Evolutionary conservation across 2,888 invertebrate genomes (phyloP), one percentile per base, ranked within the genome.

Genomic region (Lycaena phlaeas): DNA sequence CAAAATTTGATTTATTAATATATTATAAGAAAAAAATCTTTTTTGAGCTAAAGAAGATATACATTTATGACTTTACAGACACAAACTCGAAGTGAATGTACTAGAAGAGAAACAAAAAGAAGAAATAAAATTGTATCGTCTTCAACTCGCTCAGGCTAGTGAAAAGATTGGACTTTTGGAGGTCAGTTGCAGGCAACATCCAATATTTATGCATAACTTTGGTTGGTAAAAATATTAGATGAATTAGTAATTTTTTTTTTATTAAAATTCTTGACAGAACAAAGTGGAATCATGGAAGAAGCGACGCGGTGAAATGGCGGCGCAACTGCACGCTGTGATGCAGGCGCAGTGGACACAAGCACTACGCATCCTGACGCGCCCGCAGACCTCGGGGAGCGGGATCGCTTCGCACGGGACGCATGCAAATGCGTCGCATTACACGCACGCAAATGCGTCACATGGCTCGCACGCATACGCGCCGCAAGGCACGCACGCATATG

Each of bases 261-360:
- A n/a, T n/a, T n/a, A n/a, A n/a, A n/a, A 36, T 3, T 6, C 17
- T 2, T 9, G 2, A 0, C 54, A 85, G 84, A 71, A 60, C 36
- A 84, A 85, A 42, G 40, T 87, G 49, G 73, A 76, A 22, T 61
- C 69, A 22, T 73, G 72, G 57, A 67, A 76, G 0, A 71, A 73
- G 1, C 74, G 81, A 2, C 89, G 91, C 58, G 87, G 88, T 0
- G 88, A 90, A 55, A 85, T 93, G 30, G 93, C 92, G 1, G 86
- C 91, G 42, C 90, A 92, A 59, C 73, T 94, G 45, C 92, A 93
- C 64, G 85, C 85, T 45, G 89, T 92, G 0, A 93, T 94, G 93
- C 91, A 94, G 71, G 86, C 88, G 5, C 93, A 94, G 63, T 93
- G 93, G 93, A 85, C 89, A 26, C 92, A 93, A 62, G 92, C 93